Evolutionary conservation across 2,113 vertebrate genomes (phyloP), one percentile per base, ranked within the genome.

Genomic region (Fulica atra): DNA sequence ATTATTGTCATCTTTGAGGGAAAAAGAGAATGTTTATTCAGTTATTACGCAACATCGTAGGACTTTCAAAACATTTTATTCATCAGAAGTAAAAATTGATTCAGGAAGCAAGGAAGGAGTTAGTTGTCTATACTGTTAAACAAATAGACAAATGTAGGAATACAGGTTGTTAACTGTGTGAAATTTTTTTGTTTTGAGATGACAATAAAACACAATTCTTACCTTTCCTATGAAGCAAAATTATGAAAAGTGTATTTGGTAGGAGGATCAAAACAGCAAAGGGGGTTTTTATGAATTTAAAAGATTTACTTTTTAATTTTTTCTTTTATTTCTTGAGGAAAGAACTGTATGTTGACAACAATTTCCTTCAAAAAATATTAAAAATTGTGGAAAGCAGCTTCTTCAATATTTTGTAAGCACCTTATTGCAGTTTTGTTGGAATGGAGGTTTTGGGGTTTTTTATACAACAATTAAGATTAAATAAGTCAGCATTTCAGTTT

Each of bases 361-460:
- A 33, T 63, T 66, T 50, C 7, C 10, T 88, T 91, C 3, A 35
- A 13, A 64, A 51, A 65, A 3, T 24, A 20, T 35, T 0, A 0
- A 16, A 20, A 78, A 63, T 31, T 11, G 3, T 63, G 21, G 9
- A 78, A 70, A 66, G 13, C 4, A 51, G 1, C 7, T 61, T 50
- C 20, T 57, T 59, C 13, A 6, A 10, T 78, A 68, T 40, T 73
- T 91, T 77, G 84, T 35, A 53, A 42, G 13, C 13, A 10, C 2
- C 64, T 38, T 86, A 5, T 35, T 66, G 14, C 18, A 20, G 10
- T 59, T 60, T 48, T 44, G 1, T 36, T 79, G 6, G 42, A 73
- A 42, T 13, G 16, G 6, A 50, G 7, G 33, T 68, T 1, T 46
- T 7, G 44, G 17, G 44, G 17, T 17, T 2, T 50, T 84, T 53